A percentile compares a stretch with the other conserved stretches of the same genome.
These are phyloP conservation scores for Dichetophora obliterata DNA, from an alignment of 2,888 invertebrate species.

Conservation along the genomic window DNA sequence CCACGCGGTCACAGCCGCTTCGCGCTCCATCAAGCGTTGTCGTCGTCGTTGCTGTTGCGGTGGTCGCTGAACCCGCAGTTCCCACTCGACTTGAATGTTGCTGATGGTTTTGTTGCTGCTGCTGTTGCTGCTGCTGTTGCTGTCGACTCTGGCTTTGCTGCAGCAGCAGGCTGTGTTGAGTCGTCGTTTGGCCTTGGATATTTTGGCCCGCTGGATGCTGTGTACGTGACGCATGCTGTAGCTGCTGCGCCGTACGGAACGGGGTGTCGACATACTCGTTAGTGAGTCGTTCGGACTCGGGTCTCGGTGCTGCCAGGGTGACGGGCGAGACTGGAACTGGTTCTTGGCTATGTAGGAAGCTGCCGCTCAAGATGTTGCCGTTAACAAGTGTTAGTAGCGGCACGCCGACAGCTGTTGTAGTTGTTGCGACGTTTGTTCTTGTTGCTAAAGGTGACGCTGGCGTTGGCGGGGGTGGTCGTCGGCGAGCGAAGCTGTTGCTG, in stretches of 20 bases:
- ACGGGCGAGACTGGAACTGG: slow-evolving; percentile 67
- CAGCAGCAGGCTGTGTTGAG: slow-evolving; percentile 71
- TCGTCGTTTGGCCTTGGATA: slow-evolving; percentile 71
- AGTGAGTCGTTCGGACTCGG: slow-evolving; percentile 86
- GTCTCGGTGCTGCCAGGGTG: slow-evolving; percentile 80
- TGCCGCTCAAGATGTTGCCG: slow-evolving; percentile 51
- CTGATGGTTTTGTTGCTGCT: slow-evolving; percentile 54
- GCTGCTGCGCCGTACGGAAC: slow-evolving; percentile 72
- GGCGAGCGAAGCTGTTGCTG: slow-evolving; percentile 67
- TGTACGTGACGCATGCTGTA: slow-evolving; percentile 71
- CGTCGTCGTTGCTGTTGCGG: slow-evolving; percentile 24
- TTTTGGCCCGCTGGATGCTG: slow-evolving; percentile 69
- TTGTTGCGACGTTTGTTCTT: slow-evolving; percentile 51
- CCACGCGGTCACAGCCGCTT: slow-evolving; percentile 68
- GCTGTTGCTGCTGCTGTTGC: slow-evolving; percentile 70
- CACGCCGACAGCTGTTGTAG: slow-evolving; percentile 55
- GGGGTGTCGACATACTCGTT: slow-evolving; percentile 96
- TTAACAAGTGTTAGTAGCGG: slow-evolving; percentile 48
- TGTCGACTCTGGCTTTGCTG: slow-evolving; percentile 73
- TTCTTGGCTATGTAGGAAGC: slow-evolving; percentile 66
- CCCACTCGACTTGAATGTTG: slow-evolving; percentile 57
- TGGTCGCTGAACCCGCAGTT: slow-evolving; percentile 53
- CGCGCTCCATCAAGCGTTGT: slow-evolving; percentile 6
- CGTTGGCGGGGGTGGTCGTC: slow-evolving; percentile 62
- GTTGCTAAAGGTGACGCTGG: slow-evolving; percentile 48